Evolutionary conservation across 2,113 vertebrate species (phyloP), one percentile per base, ranked within the genome.

Genomic region (Cardinalis cardinalis): DNA sequence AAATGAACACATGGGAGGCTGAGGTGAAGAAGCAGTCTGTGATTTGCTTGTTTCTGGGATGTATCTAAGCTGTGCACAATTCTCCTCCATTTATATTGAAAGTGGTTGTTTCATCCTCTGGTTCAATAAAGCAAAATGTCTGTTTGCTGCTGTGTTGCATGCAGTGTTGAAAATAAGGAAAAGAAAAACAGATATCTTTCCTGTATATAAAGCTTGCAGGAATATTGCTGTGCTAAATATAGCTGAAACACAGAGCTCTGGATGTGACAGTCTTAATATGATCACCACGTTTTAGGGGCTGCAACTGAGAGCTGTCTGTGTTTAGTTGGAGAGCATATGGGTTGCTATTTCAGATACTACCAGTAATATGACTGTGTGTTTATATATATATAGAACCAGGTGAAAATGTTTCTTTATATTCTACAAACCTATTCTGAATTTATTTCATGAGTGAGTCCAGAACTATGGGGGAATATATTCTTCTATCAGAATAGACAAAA

Each of bases 1-100:
- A 94, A 95, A 95, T 78, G 82, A 92, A 58, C 53, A 88, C 79
- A 43, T 18, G 49, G 61, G 56, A 95, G 84, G 49, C 60, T 69
- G 60, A 92, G n/a, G 63, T 74, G 36, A 77, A 76, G 70, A 29
- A 79, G 8, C 10, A 17, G 24, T 66, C 53, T 4, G 25, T 68
- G 60, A 66, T 92, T 84, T 63, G 34, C 53, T 90, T 84, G 52
- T 84, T 84, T 80, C 69, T 90, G 51, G 31, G 9, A 28, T 87
- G 31, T 41, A 72, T 82, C 63, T 93, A 84, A 75, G 73, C 28
- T 65, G 41, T 53, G 34, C 44, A 66, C 40, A 14, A 28, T 91
- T 94, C 46, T 84, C 84, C 38, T 66, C 26, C 14, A 49, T 80
- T 93, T 91, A 66, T 83, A 53, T 19, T 66, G 64, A 70, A 79